Evolutionary conservation across 2,797 vertebrate genomes (phyloP).

Genomic region (Poecilia velifera): DNA sequence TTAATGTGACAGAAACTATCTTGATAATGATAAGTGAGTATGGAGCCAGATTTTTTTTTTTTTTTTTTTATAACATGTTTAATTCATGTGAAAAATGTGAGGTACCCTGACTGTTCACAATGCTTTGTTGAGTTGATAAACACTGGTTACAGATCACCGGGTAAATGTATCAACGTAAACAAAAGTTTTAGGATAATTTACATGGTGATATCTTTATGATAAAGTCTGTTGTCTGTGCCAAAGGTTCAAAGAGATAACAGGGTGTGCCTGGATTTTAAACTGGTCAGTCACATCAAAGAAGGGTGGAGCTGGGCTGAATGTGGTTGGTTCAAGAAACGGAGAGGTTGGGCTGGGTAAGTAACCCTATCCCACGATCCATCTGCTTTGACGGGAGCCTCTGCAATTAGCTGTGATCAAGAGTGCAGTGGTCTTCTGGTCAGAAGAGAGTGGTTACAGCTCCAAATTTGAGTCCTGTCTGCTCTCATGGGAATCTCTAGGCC

Average conservation of each 20-base stretch:
- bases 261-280: conserved; percentile 54
- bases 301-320: conserved; percentile 64
- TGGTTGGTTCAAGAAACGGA: conserved; percentile 59
- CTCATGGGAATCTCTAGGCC: conserved; percentile 42
- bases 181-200: conserved; percentile 27
- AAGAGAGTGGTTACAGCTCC: conserved; percentile 36
- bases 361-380: conserved; percentile 59
- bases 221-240: conserved; percentile 19
- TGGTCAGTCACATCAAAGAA: conserved; percentile 43
- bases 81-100: conserved; percentile 5
- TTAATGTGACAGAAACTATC: conserved; percentile 12
- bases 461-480: conserved; percentile 37
- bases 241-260: conserved; percentile 39
- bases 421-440: conserved; percentile 40
- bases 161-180: conserved; percentile 44
- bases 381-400: conserved; percentile 54
- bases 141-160: conserved; percentile 32
- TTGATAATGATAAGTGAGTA: conserved; percentile 11
- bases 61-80: neutral
- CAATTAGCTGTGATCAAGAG: conserved; percentile 74
- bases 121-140: conserved; percentile 28
- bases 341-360: conserved; percentile 54
- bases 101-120: conserved; percentile 26
- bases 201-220: conserved; percentile 43
- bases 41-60: conserved; percentile 19